Percentiles rank a stretch among this genome's conserved stretches.
Conservation (phyloP, 2,797 vertebrate species). For the Poecilia wingei region DNA sequence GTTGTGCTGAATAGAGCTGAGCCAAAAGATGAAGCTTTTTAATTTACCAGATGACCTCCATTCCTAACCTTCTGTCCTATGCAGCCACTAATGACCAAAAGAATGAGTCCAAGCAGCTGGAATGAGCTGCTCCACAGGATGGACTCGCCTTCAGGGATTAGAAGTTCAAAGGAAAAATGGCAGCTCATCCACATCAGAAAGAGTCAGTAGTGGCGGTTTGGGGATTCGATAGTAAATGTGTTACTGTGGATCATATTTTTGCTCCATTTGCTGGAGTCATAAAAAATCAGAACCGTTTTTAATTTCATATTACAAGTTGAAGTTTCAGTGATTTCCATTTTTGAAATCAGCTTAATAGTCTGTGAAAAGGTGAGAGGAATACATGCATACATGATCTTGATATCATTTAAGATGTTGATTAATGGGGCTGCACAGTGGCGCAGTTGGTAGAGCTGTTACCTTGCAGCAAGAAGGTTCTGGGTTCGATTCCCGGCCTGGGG, state of each 20-base stretch:
- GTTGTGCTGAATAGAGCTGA: not conserved
- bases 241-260: not conserved
- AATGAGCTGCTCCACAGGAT: not conserved
- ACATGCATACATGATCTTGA: not conserved
- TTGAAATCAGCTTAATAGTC: no score
- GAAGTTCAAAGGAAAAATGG: not conserved
- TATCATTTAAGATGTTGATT: not conserved
- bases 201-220: not conserved
- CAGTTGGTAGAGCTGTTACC: no score
- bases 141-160: not conserved
- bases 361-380: not conserved
- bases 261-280: not conserved
- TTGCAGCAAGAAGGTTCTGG: no score
- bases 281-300: not conserved
- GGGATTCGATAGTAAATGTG: not conserved
- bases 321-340: not conserved
- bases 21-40: not conserved
- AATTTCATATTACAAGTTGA: not conserved
- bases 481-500: no score
- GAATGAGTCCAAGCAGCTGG: not conserved
- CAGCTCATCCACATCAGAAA: not conserved
- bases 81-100: not conserved
- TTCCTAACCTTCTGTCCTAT: not conserved
- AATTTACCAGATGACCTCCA: conserved; percentile 3
- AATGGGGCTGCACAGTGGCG: not conserved